Evolutionary conservation across 2,888 invertebrate species (phyloP).

Genomic region (Pachydiplax longipennis): DNA sequence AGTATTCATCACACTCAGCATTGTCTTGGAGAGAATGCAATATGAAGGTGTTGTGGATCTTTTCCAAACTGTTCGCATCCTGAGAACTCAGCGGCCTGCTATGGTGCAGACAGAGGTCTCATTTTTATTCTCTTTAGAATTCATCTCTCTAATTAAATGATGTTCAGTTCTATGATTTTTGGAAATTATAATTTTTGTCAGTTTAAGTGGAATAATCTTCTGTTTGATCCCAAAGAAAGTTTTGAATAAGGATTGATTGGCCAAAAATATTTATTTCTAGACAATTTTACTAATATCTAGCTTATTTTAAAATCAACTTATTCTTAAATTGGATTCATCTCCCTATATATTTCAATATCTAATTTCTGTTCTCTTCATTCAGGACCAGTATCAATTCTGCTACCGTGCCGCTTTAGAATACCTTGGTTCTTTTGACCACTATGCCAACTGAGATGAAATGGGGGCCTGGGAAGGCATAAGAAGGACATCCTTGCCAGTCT

Average conservation of each 20-base stretch:
- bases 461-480: constrained; percentile 36
- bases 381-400: constrained; percentile 99
- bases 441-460: constrained; percentile 75
- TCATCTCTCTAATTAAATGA: too few species aligned
- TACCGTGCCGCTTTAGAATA: constrained; percentile 98
- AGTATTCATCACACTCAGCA: constrained; percentile 97
- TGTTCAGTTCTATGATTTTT: too few species aligned
- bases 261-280: too few species aligned
- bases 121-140: too few species aligned
- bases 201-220: too few species aligned
- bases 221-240: too few species aligned
- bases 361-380: constrained; percentile 55
- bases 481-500: constrained; percentile 34
- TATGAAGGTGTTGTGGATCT: constrained; percentile 99
- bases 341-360: not conserved
- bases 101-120: constrained; percentile 99
- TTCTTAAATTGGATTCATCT: too few species aligned
- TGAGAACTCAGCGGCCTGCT: constrained; percentile 96
- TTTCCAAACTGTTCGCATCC: constrained; percentile 97
- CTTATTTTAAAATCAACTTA: too few species aligned
- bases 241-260: too few species aligned
- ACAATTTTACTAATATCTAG: too few species aligned
- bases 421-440: constrained; percentile 97
- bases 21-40: constrained; percentile 98
- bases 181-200: too few species aligned